Evolutionary conservation across 2,797 vertebrate genomes (phyloP).

Genomic region (Gallinago solitaria): DNA sequence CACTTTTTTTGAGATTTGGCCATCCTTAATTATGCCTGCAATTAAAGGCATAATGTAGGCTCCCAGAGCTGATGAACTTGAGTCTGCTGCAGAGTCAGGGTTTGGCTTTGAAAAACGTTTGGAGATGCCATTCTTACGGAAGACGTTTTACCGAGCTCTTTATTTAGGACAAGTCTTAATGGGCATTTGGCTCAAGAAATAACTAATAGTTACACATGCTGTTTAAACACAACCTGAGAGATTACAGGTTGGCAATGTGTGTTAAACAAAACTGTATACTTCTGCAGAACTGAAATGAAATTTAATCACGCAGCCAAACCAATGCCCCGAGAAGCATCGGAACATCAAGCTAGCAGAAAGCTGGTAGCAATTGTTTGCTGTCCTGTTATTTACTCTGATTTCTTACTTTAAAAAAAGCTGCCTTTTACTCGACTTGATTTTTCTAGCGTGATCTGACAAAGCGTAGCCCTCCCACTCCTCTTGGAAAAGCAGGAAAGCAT

Average conservation of each 20-base stretch:
- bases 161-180: slow-evolving; percentile 32
- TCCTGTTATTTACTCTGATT: not conserved
- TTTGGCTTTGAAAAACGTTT: not conserved
- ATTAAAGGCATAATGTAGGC: slow-evolving; percentile 17
- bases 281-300: not conserved
- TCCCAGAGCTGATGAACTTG: not conserved
- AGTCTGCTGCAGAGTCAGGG: not conserved
- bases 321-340: not conserved
- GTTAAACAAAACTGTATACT: not conserved
- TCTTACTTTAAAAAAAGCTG: not conserved
- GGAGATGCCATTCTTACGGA: not conserved
- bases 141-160: not conserved
- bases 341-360: not conserved
- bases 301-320: not conserved
- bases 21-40: not conserved
- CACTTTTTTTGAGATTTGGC: slow-evolving; percentile 39
- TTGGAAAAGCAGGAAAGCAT: slow-evolving; percentile 53
- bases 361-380: not conserved
- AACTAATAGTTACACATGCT: not conserved
- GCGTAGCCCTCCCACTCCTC: slow-evolving; percentile 19
- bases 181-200: not conserved
- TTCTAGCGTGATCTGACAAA: not conserved
- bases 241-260: not conserved
- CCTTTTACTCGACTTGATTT: not conserved
- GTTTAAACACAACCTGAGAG: not conserved